Base-by-base conservation (phyloP, 2,797 vertebrate species). In the Hydrocynus forskahlii region DNA sequence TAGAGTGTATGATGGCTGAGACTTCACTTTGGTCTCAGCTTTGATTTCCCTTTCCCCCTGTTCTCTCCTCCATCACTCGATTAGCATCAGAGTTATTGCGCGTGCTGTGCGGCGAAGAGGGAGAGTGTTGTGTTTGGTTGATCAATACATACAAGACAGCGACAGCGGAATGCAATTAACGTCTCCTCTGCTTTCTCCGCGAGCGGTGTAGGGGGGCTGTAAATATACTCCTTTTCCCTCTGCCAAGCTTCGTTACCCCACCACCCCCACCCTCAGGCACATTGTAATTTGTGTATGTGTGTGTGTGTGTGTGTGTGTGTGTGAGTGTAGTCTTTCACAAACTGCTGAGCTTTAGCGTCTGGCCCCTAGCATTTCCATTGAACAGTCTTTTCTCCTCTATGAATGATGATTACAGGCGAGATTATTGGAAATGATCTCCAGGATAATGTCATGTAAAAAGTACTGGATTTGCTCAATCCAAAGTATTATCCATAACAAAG, bases 61-160 rank as follows among this genome's bases (percentile, higher is more conserved):
- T 78, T 83, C 74, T 70, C 57, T 76, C 74, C 64, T 59, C 59
- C 60, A 63, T 81, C 83, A 84, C 75, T 83, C 81, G 40, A 76
- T 84, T 84, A 64, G 78, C 81, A 84, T 84, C 77, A 50, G 57
- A 78, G 59, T 74, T 81, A 81, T 83, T 84, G 54, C 12, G 17
- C 16, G n/a, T 13, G 17, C 54, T 35, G 17, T 74, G 84, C 81
- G 77, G 75, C 60, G 75, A 73, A 64, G 78, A 64, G 76, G 66
- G 64, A 35, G 57, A 63, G 52, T 16, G 81, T 82, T 73, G 82
- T 78, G 66, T 85, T 82, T 67, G 60, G 35, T 80, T 86, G 83
- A 86, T 88, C 87, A 80, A 86, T 86, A 85, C 43, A 55, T 80
- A 85, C 81, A 85, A 86, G 87, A 75, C 84, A 81, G 83, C 38